Conservation (phyloP, 2,888 invertebrate species). For the Hypomecis atomaria region DNA sequence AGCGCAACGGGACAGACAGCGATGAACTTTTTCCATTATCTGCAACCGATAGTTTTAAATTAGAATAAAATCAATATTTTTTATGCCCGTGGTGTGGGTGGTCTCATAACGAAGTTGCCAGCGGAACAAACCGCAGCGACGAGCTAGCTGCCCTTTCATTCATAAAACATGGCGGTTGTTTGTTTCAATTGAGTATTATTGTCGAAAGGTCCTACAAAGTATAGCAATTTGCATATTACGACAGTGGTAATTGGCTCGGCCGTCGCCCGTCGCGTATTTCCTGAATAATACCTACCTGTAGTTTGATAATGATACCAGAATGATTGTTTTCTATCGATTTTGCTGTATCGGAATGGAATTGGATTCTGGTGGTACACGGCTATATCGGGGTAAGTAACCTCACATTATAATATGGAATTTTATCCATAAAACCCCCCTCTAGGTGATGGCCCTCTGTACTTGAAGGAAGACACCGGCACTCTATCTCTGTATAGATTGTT, state of each 20-base stretch:
- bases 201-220: slow-evolving; percentile 56
- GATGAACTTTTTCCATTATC: slow-evolving; percentile 66
- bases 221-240: slow-evolving; percentile 63
- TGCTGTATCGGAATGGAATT: slow-evolving; percentile 27
- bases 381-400: no score
- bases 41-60: slow-evolving; percentile 58
- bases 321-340: slow-evolving; percentile 45
- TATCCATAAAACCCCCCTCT: no score
- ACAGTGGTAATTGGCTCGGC: slow-evolving; percentile 45
- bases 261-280: slow-evolving; percentile 52
- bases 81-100: slow-evolving; percentile 40
- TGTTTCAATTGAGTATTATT: slow-evolving; percentile 56
- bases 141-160: slow-evolving; percentile 34
- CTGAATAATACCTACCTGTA: slow-evolving; percentile 46
- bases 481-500: no score
- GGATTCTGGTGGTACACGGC: background rate
- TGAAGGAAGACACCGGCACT: no score
- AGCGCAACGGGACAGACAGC: slow-evolving; percentile 44
- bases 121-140: slow-evolving; percentile 38
- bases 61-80: slow-evolving; percentile 54
- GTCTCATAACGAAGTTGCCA: slow-evolving; percentile 37
- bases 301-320: slow-evolving; percentile 47
- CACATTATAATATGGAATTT: no score
- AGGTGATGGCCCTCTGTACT: no score
- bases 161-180: slow-evolving; percentile 46